phyloP scores from a whole-genome alignment of 2,888 invertebrate species.

The Caenorhabditis becei region DNA sequence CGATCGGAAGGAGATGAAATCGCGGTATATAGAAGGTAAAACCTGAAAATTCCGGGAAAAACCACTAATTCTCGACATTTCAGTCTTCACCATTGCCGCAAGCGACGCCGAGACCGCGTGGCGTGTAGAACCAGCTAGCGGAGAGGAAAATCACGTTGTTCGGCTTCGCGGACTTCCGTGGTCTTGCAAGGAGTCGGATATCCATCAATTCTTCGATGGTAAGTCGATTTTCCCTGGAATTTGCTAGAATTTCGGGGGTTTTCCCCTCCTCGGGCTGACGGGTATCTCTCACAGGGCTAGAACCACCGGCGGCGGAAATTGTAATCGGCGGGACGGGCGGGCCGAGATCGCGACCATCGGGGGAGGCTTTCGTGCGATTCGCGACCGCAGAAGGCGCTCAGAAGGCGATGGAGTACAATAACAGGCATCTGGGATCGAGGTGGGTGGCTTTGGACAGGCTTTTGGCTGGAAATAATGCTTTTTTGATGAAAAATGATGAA shows the following conservation, averaged over 20 bases:
- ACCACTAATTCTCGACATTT: neutral
- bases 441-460: constrained; percentile 58
- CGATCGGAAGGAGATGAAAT: constrained; percentile 72
- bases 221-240: constrained; percentile 9
- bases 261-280: neutral
- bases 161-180: constrained; percentile 77
- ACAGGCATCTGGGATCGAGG: constrained; percentile 78
- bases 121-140: constrained; percentile 20
- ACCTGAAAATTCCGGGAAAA: neutral
- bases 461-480: neutral
- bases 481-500: no score
- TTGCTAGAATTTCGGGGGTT: constrained; percentile 1
- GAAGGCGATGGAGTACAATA: constrained; percentile 76
- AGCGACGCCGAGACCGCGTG: constrained; percentile 45
- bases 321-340: constrained; percentile 77
- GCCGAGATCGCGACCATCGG: constrained; percentile 74
- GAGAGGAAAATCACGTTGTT: constrained; percentile 54
- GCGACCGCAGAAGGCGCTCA: constrained; percentile 69
- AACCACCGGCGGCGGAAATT: constrained; percentile 73
- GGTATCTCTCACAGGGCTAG: constrained; percentile 67
- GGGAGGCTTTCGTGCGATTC: constrained; percentile 79
- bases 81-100: constrained; percentile 62
- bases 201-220: constrained; percentile 75
- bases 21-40: constrained; percentile 77
- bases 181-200: constrained; percentile 71